Evolutionary conservation across 1,140 invertebrate genomes (phyloP).

Genomic region (Dufourea novaeangliae): DNA sequence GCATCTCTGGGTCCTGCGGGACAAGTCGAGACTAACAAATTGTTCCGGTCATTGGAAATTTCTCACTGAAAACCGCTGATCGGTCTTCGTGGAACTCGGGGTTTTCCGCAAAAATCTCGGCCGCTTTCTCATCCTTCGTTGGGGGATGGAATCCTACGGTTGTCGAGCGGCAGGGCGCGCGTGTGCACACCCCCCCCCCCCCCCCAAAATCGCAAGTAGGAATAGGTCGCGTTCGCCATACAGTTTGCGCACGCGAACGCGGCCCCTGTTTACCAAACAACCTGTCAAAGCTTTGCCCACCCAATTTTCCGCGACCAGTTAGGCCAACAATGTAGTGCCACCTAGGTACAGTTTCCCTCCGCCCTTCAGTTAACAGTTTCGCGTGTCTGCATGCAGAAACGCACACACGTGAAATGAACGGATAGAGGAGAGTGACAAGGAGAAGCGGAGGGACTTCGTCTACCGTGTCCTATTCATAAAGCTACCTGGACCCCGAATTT

Average conservation of each 20-base stretch:
- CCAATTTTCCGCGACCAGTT: constrained; percentile 71
- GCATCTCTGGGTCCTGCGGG: background rate
- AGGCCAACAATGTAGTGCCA: constrained; percentile 67
- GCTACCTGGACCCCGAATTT: constrained; percentile 47
- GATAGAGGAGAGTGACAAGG: background rate
- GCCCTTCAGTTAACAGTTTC: background rate
- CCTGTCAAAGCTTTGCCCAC: constrained; percentile 71
- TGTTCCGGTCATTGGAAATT: background rate
- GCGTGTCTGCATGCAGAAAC: constrained; percentile 15
- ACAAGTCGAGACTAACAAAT: background rate
- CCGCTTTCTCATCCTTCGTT: background rate
- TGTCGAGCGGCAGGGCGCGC: constrained; percentile 4
- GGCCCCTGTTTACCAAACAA: constrained; percentile 70
- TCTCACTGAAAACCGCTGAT: background rate
- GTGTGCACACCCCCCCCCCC: no score
- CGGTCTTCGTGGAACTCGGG: background rate
- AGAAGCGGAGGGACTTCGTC: constrained; percentile 12
- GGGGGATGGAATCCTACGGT: background rate
- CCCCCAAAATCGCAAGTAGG: constrained; percentile 56
- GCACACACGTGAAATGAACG: constrained; percentile 31
- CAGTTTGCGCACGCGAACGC: constrained; percentile 64
- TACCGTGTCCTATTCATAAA: constrained; percentile 57
- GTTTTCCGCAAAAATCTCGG: background rate
- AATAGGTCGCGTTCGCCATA: constrained; percentile 35
- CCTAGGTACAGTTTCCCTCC: constrained; percentile 29